A percentile compares a stretch with the other conserved stretches of the same genome.
Conservation (phyloP, 2,113 vertebrate genomes). For the Tenrec ecaudatus region DNA sequence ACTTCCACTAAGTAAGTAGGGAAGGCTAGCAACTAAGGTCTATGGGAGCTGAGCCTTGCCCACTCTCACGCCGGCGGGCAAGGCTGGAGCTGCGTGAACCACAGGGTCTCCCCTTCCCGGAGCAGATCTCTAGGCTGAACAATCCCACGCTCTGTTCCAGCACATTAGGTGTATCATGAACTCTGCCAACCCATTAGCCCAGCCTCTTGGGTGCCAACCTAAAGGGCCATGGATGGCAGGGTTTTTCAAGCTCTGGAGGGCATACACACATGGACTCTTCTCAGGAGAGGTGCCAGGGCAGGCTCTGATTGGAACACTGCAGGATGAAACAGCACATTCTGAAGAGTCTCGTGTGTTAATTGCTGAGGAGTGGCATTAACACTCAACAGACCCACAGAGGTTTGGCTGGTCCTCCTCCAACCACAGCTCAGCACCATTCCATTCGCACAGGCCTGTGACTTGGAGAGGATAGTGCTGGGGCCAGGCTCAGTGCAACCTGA, state of each 20-base stretch:
- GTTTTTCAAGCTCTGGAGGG: background rate
- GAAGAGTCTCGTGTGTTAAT: background rate
- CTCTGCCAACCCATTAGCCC: background rate
- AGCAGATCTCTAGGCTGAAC: background rate
- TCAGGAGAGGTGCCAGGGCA: background rate
- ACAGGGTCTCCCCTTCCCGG: too few relatives aligned
- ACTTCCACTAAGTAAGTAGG: background rate
- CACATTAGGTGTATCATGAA: background rate
- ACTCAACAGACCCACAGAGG: background rate
- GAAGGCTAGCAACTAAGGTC: too few relatives aligned
- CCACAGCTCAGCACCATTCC: background rate
- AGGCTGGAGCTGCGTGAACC: background rate
- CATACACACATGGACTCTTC: background rate
- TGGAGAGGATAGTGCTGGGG: background rate
- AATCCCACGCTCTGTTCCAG: background rate
- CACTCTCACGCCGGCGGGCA: background rate
- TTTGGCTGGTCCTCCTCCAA: background rate
- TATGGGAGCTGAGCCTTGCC: background rate
- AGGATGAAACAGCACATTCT: conserved; percentile 46
- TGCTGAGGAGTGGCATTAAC: conserved; percentile 49
- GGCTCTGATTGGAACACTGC: background rate
- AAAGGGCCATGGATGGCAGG: background rate
- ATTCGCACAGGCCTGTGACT: background rate
- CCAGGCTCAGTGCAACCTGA: too few relatives aligned
- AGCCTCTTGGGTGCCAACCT: background rate